Percentiles rank a stretch among this genome's conserved stretches.
Conservation (phyloP, 1,140 invertebrate species). For the Panagrolaimus sp. region DNA sequence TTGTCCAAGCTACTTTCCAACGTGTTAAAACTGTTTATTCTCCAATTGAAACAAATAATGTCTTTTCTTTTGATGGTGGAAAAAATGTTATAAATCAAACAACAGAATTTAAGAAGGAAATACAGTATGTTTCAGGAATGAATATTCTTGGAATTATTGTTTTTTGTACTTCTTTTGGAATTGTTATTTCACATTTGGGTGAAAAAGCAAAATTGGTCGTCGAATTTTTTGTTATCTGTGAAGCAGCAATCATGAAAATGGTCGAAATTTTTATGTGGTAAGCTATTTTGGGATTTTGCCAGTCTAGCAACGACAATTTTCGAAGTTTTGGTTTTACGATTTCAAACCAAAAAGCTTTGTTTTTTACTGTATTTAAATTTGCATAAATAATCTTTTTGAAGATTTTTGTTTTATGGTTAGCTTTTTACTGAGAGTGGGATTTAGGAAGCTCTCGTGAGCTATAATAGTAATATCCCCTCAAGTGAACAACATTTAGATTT, state of each 20-base stretch:
- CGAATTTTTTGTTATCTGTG: constrained; percentile 59
- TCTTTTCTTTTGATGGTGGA: constrained; percentile 22
- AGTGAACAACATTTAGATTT: too few relatives aligned
- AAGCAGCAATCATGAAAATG: constrained; percentile 48
- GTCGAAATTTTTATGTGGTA: constrained; percentile 53
- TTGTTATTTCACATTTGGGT: constrained; percentile 61
- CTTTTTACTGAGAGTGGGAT: too few relatives aligned
- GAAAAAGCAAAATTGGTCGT: constrained; percentile 60
- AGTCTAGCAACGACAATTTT: not conserved
- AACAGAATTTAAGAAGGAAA: constrained; percentile 48
- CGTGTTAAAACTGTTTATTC: constrained; percentile 55
- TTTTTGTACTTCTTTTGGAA: constrained; percentile 64
- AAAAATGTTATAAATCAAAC: constrained; percentile 17
- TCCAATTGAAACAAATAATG: constrained; percentile 33
- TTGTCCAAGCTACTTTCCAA: constrained; percentile 54
- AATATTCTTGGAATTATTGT: constrained; percentile 63
- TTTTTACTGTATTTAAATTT: too few relatives aligned
- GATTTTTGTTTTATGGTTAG: too few relatives aligned
- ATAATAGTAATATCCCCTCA: too few relatives aligned
- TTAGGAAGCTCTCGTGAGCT: too few relatives aligned
- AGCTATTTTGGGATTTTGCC: not conserved
- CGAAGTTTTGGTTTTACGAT: not conserved
- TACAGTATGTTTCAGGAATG: constrained; percentile 60
- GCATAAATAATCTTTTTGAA: too few relatives aligned
- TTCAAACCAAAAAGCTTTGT: too few relatives aligned